Base-by-base conservation (phyloP, 1,140 invertebrate genomes). In the Xylocopa sonorina region DNA sequence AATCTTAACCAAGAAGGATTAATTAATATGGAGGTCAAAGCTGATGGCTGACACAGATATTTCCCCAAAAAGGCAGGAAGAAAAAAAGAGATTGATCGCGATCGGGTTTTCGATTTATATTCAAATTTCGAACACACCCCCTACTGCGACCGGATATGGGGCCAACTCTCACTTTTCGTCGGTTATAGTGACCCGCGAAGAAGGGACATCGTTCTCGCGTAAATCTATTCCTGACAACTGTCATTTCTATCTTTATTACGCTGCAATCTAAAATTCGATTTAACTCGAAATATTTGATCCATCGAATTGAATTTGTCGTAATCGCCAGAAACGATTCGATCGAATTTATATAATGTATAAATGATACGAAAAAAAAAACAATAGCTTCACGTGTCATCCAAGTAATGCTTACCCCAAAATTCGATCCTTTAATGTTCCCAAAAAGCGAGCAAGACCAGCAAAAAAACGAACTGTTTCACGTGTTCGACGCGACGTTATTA, bases 21-120 rank as follows among this genome's bases (percentile, higher is more conserved):
- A 77, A 77, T 77, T 77, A 77, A 58, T 77, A 77, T 41, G 74
- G 53, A 69, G 64, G 74, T 41, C 53, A 48, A 69, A 69, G 64
- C 14, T 69, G 64, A 69, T 69, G 53, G 32, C 46, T 29, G 43
- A 6, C 12, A n/a, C 50, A 68, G 64, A 68, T 77, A 68, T 77
- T 69, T 58, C 24, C 29, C 51, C 27, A n/a, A 75, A 64, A 55
- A 55, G 27, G 51, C 51, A 9, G 50, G 51, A 41, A 77, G 24
- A 32, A 48, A 68, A 75, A 69, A 69, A 68, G 51, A 69, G 66
- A 77, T 69, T 77, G 74, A 77, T 77, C 66, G 53, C 43, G 66
- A 77, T 77, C 74, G 32, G 53, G 43, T 77, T 77, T 77, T 77
- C 74, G 74, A 77, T 77, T 77, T 77, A 77, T 77, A 77, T 77